Base-by-base conservation (phyloP, 2,888 invertebrate species). In the Tenthredo scrophulariae region DNA sequence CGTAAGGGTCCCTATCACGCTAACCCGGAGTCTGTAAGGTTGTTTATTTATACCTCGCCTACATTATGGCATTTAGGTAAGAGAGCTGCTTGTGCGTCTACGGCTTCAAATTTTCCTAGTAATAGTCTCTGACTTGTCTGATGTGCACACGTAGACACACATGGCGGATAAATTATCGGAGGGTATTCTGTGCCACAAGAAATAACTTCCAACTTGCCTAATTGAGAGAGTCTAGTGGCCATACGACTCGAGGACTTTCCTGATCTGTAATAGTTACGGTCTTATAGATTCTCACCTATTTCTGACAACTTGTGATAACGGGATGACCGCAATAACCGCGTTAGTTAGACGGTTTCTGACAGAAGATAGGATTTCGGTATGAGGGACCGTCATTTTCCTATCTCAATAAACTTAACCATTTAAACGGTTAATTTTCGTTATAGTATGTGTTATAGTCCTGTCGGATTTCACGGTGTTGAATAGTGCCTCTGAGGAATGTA, bases 1-100 rank as follows among this genome's bases (percentile, higher is more conserved):
- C 74, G 43, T 26, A 74, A 74, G 74, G 43, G 22, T 74, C 74
- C 43, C 22, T 43, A 15, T 70, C 70, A 7, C 37, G 9, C 33
- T 6, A n/a, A 18, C 37, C 70, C 22, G n/a, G 37, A 26, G 26
- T 33, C 33, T 18, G 13, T 7, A 15, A 67, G 33, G 43, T 9
- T 22, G 40, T 74, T 43, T 43, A 13, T 74, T 74, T 74, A 67
- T 33, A 74, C 40, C 46, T 26, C n/a, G 74, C 13, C 43, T 46
- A 43, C 0, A 67, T 67, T 67, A 74, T 40, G 40, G 43, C 43
- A 74, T 43, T 74, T 74, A 43, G 74, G 74, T 74, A 74, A 74
- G 43, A 74, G 43, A 74, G 74, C 74, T 43, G 40, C 9, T 10
- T 40, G 37, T 6, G 40, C n/a, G n/a, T 74, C 22, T 22, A 43